Evolutionary conservation across 2,888 invertebrate genomes (phyloP), one percentile per base, ranked within the genome.

Genomic region (Caenorhabditis macrosperma): DNA sequence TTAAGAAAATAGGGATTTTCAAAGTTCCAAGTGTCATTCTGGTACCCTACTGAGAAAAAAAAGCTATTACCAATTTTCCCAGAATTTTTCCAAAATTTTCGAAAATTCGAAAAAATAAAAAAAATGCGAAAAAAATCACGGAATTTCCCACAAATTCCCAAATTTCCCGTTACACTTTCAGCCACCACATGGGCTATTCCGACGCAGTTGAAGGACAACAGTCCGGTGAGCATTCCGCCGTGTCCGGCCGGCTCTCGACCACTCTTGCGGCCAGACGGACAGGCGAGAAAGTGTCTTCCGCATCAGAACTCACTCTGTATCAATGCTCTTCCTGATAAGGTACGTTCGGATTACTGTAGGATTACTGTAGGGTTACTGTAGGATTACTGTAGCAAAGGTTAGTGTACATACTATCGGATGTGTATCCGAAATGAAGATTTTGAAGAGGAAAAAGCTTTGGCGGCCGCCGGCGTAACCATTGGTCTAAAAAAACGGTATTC

Each of bases 261-360:
- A 4, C 78, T 86, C 12, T 55, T 85, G 30, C 69, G 88, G 44
- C 89, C 89, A 15, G 89, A 89, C 57, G 88, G 89, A 10, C 85
- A 85, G 44, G 87, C 88, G 6, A 68, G 90, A 28, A 90, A 89
- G 64, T 90, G 90, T 74, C 85, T 90, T 10, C 90, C 90, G 2
- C 90, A 90, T 69, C 90, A 90, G 81, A 87, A 87, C 60, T 86
- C 87, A 38, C 83, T 89, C 22, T 90, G 90, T 64, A 83, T 89
- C 41, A 89, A 88, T 68, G 88, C 89, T 1, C 82, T 90, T 10
- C 88, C 88, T 24, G 88, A 90, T 66, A 86, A 85, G 71, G 85
- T 86, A 1, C n/a, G n/a, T n/a, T n/a, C n/a, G n/a, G n/a, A n/a
- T n/a, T 1, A 33, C 33, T 15, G 20, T 30, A 15, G 26, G 59